A percentile compares a stretch with the other conserved stretches of the same genome.
Conservation (phyloP, 2,113 vertebrate species). For the Prionailurus bengalensis region DNA sequence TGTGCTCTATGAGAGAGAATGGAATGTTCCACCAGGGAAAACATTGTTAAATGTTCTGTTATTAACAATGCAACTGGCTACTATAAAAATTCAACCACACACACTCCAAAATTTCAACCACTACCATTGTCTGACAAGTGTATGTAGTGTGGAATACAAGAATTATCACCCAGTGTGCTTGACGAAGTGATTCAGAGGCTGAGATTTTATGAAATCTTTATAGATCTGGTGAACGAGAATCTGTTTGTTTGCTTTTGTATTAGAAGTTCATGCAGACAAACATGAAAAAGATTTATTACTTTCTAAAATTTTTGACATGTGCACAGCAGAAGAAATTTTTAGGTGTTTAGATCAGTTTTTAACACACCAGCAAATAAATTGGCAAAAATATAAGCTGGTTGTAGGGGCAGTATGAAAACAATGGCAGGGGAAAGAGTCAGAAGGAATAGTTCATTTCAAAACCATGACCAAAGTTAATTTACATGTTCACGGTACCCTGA, state of each 20-base stretch:
- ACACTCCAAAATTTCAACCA: not conserved
- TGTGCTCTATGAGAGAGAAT: not conserved
- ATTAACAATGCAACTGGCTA: not conserved
- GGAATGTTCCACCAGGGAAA: not conserved
- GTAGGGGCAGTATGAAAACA: not conserved
- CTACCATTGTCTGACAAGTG: not conserved
- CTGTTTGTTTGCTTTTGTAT: not conserved
- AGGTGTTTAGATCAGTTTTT: constrained; percentile 42
- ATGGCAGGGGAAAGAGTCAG: not conserved
- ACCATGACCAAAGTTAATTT: not conserved
- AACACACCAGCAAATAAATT: not conserved
- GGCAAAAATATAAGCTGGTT: constrained; percentile 15
- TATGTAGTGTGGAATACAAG: not conserved
- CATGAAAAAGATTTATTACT: constrained; percentile 23
- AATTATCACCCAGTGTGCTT: not conserved
- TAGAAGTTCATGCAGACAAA: not conserved
- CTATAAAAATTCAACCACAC: not conserved
- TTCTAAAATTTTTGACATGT: constrained; percentile 50
- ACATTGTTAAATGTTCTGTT: not conserved
- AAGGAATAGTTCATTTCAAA: not conserved
- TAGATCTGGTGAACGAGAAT: not conserved
- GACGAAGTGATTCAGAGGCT: constrained; percentile 19
- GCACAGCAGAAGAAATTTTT: constrained; percentile 38
- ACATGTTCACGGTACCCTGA: not conserved
- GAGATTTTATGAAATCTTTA: constrained; percentile 24